Base-by-base conservation (phyloP, 1,140 invertebrate genomes). In the Sarcophaga peregrina region DNA sequence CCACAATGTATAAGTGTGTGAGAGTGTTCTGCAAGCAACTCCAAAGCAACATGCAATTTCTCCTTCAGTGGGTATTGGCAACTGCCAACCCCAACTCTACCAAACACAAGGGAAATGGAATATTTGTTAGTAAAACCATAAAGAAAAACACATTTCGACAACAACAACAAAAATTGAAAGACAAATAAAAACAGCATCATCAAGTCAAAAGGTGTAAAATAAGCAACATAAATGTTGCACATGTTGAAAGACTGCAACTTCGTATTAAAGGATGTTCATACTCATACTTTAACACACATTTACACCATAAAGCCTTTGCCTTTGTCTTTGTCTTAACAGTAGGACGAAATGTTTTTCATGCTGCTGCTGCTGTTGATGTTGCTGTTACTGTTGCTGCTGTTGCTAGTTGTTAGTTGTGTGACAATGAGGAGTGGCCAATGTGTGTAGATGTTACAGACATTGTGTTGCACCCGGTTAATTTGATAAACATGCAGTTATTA, bases 381-480 rank as follows among this genome's bases (percentile, higher is more conserved):
- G 62, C 20, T 68, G 62, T 68, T 68, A n/a, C 17, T 58, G 54
- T n/a, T 58, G 11, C 52, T 68, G 58, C 17, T 68, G n/a, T 68
- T 20, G n/a, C n/a, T 6, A 68, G 58, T 20, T 68, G 25, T 37
- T 37, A 37, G 25, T 37, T 37, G 25, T 37, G 37, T 25, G 75
- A 78, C 75, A 52, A 76, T 17, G 50, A 78, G 75, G 75, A 50
- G 75, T 78, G 75, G 75, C 47, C 48, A 46, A 13, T 11, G 20
- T 11, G 20, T 20, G 47, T 76, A 76, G 15, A 76, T 15, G 25
- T n/a, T n/a, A 76, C 74, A 48, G 15, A 76, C 11, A 76, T 76
- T 37, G 8, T 62, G 50, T 80, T 7, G 78, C 80, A 81, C 80
- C 54, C 80, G 45, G 80, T 81, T 81, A 81, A 81, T 81, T 81